A percentile compares a stretch with the other conserved stretches of the same genome.
These are phyloP conservation scores for Cyprinodon diabolis DNA, from an alignment of 2,797 vertebrate genomes.

Conservation along the genomic window DNA sequence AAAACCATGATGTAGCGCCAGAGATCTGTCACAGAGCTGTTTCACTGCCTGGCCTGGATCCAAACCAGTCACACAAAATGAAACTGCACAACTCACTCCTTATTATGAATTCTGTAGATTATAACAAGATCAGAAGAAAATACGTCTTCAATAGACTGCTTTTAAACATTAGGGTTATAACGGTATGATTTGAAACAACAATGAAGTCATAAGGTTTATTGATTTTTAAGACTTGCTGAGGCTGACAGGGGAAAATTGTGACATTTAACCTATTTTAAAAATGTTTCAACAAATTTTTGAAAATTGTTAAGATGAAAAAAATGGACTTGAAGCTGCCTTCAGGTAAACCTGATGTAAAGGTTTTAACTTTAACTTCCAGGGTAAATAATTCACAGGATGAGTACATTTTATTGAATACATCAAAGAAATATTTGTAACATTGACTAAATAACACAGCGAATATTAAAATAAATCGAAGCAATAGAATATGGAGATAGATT, in stretches of 20 bases:
- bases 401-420: neutral
- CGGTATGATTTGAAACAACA: conserved; percentile 9
- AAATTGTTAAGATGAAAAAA: neutral
- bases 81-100: conserved; percentile 82
- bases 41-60: conserved; percentile 47
- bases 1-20: conserved; percentile 61
- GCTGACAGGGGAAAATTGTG: neutral
- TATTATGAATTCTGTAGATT: conserved; percentile 51
- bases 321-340: neutral
- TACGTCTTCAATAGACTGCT: conserved; percentile 49
- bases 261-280: neutral
- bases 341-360: neutral
- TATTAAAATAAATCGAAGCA: too few species aligned
- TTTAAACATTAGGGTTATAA: conserved; percentile 19
- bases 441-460: neutral
- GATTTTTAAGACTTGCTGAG: neutral
- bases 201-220: neutral
- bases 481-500: too few species aligned
- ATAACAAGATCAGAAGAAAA: conserved; percentile 78
- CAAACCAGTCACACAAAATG: conserved; percentile 69
- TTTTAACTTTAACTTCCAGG: neutral
- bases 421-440: neutral
- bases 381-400: neutral
- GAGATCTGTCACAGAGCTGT: conserved; percentile 61
- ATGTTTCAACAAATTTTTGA: neutral